Percentiles rank a stretch among this genome's conserved stretches.
Conservation (phyloP, 2,797 vertebrate genomes). For the Acanthurus leucopareius region DNA sequence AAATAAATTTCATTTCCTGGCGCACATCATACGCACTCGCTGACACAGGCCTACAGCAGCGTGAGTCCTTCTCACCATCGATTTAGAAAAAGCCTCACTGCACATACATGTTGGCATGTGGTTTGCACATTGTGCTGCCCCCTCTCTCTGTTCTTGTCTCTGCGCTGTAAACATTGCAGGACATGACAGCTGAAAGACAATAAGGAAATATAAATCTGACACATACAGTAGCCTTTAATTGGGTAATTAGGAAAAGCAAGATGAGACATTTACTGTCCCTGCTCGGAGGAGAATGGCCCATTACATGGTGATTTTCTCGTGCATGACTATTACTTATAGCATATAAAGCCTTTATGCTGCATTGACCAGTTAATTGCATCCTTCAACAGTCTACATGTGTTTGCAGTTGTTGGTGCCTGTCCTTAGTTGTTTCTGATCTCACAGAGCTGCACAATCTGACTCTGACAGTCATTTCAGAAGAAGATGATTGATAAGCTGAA, state of each 20-base stretch:
- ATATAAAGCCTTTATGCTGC: slow-evolving; percentile 62
- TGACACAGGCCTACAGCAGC: neutral
- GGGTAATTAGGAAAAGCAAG: slow-evolving; percentile 79
- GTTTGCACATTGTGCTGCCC: slow-evolving; percentile 16
- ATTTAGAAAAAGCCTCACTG: neutral
- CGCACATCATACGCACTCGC: neutral
- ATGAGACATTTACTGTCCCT: slow-evolving; percentile 78
- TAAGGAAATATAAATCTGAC: slow-evolving; percentile 71
- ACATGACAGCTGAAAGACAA: slow-evolving; percentile 39
- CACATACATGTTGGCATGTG: neutral
- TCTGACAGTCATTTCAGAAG: slow-evolving; percentile 3
- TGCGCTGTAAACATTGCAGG: slow-evolving; percentile 22
- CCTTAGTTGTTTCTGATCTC: slow-evolving; percentile 25
- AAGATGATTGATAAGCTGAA: slow-evolving; percentile 10
- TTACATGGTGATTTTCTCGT: slow-evolving; percentile 77
- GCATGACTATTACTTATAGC: slow-evolving; percentile 78
- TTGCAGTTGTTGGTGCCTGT: slow-evolving; percentile 27
- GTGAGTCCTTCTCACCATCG: neutral
- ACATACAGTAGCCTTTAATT: slow-evolving; percentile 74
- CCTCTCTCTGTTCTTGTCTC: neutral
- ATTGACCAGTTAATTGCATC: slow-evolving; percentile 77
- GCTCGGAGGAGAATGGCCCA: slow-evolving; percentile 78
- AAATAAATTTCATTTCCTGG: neutral
- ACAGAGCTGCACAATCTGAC: slow-evolving; percentile 5
- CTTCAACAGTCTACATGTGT: slow-evolving; percentile 37